Evolutionary conservation across 1,140 invertebrate genomes (phyloP).

Genomic region (Ericerus pela): DNA sequence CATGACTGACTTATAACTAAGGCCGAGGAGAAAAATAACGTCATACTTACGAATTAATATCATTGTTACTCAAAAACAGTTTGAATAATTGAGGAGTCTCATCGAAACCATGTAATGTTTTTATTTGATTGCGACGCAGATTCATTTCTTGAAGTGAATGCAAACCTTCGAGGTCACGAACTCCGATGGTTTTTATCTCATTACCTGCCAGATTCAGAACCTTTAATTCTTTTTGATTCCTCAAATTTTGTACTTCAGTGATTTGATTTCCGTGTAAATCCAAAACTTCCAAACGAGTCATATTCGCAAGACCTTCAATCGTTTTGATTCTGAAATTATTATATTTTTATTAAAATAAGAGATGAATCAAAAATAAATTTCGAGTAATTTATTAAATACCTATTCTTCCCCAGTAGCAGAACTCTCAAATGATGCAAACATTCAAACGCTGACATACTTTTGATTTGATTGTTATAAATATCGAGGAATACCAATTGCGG

Average conservation of each 20-base stretch:
- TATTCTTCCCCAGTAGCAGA: constrained; percentile 77
- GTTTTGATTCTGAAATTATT: constrained; percentile 43
- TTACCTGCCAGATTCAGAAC: constrained; percentile 85
- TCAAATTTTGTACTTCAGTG: constrained; percentile 43
- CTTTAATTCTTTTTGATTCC: constrained; percentile 50
- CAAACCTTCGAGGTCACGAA: constrained; percentile 58
- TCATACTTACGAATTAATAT: constrained; percentile 48
- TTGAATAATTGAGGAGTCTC: constrained; percentile 64
- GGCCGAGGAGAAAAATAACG: too few relatives aligned
- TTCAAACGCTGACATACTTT: constrained; percentile 60
- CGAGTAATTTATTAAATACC: constrained; percentile 27
- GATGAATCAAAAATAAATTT: constrained; percentile 22
- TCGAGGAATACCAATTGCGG: constrained; percentile 62
- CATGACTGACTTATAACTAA: too few relatives aligned
- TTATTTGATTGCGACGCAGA: constrained; percentile 67
- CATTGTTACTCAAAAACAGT: constrained; percentile 72
- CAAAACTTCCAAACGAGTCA: constrained; percentile 66
- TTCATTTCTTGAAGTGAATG: constrained; percentile 67
- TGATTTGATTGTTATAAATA: constrained; percentile 85
- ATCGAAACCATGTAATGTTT: constrained; percentile 61
- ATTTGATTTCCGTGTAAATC: constrained; percentile 85
- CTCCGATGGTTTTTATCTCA: constrained; percentile 55
- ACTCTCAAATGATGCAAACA: constrained; percentile 61
- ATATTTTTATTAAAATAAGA: background rate
- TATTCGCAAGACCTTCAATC: constrained; percentile 55